Conservation (phyloP, 2,888 invertebrate genomes). For the Oxycera nigricornis region DNA sequence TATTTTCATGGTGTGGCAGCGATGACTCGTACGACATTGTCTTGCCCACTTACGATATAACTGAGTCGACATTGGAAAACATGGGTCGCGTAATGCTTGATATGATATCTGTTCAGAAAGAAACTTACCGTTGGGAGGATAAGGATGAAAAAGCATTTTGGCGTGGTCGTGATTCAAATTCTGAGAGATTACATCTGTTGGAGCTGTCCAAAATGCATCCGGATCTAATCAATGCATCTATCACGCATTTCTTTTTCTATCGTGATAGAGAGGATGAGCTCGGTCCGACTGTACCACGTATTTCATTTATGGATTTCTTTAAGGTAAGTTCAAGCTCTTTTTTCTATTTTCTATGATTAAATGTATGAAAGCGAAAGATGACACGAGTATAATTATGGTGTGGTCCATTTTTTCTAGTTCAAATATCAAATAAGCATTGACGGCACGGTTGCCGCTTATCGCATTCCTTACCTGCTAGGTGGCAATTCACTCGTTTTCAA, state of each 20-base stretch:
- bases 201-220: conserved; percentile 77
- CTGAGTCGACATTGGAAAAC: conserved; percentile 88
- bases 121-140: conserved; percentile 73
- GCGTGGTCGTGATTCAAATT: conserved; percentile 91
- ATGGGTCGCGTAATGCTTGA: conserved; percentile 93
- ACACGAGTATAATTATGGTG: background rate
- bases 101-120: conserved; percentile 87
- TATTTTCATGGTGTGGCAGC: conserved; percentile 98
- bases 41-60: conserved; percentile 94
- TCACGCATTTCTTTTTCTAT: conserved; percentile 97
- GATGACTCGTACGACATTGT: conserved; percentile 84
- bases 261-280: conserved; percentile 81
- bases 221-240: conserved; percentile 85
- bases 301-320: conserved; percentile 94
- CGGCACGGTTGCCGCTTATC: conserved; percentile 96
- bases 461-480: conserved; percentile 88
- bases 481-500: conserved; percentile 90
- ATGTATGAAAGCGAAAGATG: too few species aligned
- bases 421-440: conserved; percentile 95
- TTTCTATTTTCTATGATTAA: background rate
- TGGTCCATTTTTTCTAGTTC: conserved; percentile 67
- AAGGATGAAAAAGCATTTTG: conserved; percentile 83
- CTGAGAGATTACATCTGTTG: conserved; percentile 82
- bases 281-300: conserved; percentile 83
- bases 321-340: conserved; percentile 70